These are phyloP conservation scores for Copidosoma aretas DNA, from an alignment of 2,888 invertebrate species.

Conservation along the genomic window DNA sequence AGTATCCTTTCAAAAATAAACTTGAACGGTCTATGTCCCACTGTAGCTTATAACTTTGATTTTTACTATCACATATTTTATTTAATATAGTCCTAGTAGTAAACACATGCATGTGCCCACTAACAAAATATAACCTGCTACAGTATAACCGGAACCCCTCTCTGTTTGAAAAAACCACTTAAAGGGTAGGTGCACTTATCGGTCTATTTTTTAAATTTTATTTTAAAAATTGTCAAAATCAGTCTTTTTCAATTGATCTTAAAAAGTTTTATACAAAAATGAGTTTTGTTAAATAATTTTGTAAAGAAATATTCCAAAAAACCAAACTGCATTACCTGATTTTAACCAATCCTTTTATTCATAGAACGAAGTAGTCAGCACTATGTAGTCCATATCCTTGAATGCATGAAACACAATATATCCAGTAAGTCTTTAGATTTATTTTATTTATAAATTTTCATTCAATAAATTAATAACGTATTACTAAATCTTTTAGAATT, in stretches of 20 bases:
- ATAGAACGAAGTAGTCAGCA: neutral
- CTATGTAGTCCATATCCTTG: neutral
- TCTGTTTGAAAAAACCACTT: neutral
- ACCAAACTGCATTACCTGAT: neutral
- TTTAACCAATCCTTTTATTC: neutral
- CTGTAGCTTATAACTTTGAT: neutral
- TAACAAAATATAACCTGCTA: neutral
- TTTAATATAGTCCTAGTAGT: conserved; percentile 1
- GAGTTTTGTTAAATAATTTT: no score
- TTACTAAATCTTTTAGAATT: neutral
- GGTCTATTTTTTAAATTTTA: neutral
- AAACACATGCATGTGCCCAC: neutral
- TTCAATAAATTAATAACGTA: neutral
- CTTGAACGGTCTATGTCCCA: neutral
- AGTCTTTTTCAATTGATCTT: no score
- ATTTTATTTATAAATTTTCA: neutral
- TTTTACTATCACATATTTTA: conserved; percentile 1
- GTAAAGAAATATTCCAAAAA: neutral
- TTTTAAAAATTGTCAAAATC: neutral
- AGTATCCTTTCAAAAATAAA: conserved; percentile 53
- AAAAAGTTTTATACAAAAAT: no score
- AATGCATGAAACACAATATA: neutral
- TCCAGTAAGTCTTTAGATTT: conserved; percentile 5
- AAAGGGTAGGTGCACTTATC: neutral
- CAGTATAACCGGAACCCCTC: neutral